Percentiles rank a stretch among this genome's conserved stretches.
These are phyloP conservation scores for Phalanger gymnotis DNA, from an alignment of 2,797 vertebrate genomes.

Conservation along the genomic window DNA sequence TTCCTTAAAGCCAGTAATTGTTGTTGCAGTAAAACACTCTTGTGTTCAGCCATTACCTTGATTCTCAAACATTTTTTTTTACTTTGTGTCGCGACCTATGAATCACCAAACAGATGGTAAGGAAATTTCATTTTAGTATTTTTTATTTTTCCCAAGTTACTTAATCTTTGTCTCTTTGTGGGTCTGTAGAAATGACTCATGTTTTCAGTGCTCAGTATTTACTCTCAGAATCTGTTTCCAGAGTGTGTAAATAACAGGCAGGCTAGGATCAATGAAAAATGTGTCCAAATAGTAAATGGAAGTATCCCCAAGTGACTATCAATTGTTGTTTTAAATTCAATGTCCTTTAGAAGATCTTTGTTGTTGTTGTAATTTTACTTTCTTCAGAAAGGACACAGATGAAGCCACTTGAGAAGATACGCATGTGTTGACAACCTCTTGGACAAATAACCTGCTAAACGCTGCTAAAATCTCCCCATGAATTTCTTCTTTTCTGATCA, in stretches of 20 bases:
- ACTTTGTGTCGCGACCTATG: constrained; percentile 82
- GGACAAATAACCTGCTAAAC: neutral
- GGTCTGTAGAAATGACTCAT: neutral
- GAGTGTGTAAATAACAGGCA: neutral
- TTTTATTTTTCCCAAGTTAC: neutral
- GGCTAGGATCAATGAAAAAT: constrained; percentile 1
- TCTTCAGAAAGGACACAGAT: neutral
- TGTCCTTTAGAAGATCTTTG: constrained; percentile 22
- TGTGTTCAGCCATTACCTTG: constrained; percentile 84
- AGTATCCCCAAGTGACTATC: constrained; percentile 29
- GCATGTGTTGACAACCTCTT: neutral
- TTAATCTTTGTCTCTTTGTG: neutral
- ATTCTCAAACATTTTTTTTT: constrained; percentile 79
- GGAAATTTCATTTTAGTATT: neutral
- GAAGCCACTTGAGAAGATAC: neutral
- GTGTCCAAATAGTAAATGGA: neutral
- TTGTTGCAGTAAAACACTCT: constrained; percentile 79
- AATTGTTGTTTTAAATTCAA: neutral
- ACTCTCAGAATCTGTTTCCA: neutral
- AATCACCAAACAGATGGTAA: constrained; percentile 39
- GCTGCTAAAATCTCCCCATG: neutral
- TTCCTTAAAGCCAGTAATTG: constrained; percentile 82
- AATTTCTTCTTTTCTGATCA: neutral
- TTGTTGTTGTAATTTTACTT: constrained; percentile 4
- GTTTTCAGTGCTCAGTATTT: neutral